Percentiles rank a stretch among this genome's conserved stretches.
Evolutionary conservation across 2,888 invertebrate genomes (phyloP).

Genomic region (Phlogophora meticulosa): DNA sequence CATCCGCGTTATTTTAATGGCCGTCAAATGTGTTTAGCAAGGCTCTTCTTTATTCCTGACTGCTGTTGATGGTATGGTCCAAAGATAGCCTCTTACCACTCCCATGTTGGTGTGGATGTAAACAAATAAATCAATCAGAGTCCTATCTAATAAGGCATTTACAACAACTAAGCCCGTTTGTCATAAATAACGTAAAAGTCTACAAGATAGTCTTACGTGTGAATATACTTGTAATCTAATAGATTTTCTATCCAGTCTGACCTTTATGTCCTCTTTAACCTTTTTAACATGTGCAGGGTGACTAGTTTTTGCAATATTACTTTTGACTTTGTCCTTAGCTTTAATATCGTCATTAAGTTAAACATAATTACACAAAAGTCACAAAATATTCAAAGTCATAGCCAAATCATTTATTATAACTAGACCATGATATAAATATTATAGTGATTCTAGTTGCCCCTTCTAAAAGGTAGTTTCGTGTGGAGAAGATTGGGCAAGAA

Average conservation of each 20-base stretch:
- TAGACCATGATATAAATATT: no score
- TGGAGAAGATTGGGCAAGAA: no score
- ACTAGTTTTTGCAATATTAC: constrained; percentile 6
- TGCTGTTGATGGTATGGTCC: constrained; percentile 1
- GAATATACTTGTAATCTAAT: constrained; percentile 42
- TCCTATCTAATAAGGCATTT: constrained; percentile 44
- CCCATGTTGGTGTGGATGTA: constrained; percentile 7
- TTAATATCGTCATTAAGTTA: neutral
- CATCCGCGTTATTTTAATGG: no score
- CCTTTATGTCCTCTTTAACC: constrained; percentile 33
- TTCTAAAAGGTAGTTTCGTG: no score
- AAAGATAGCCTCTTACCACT: neutral
- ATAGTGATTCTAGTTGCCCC: no score
- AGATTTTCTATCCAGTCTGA: constrained; percentile 29
- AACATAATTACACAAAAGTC: neutral
- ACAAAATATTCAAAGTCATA: constrained; percentile 25
- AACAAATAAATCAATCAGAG: constrained; percentile 44
- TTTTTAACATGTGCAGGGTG: constrained; percentile 16
- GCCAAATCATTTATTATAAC: no score
- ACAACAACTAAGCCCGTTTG: constrained; percentile 38
- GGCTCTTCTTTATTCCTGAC: neutral
- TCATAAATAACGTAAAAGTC: constrained; percentile 49
- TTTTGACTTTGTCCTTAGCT: neutral
- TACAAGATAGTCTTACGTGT: constrained; percentile 27
- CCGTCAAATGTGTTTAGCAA: no score